These are phyloP conservation scores for Clinocottus analis DNA, from an alignment of 2,113 vertebrate genomes.

Conservation along the genomic window DNA sequence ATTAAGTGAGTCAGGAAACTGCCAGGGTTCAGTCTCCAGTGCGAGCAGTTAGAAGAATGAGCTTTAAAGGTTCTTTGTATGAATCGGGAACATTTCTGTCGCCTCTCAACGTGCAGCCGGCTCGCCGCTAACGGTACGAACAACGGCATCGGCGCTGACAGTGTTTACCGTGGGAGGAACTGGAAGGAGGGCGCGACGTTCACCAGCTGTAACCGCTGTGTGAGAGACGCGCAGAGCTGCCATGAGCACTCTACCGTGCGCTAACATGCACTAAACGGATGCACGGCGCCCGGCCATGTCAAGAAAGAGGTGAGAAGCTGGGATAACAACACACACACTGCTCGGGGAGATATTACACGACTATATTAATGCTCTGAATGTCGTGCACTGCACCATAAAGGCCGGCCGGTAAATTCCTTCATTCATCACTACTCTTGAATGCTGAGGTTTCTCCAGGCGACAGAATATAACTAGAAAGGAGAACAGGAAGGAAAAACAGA, in stretches of 20 bases:
- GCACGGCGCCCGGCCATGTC: not conserved
- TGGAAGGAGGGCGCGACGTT: not conserved
- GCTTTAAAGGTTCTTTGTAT: not conserved
- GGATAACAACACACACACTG: too few relatives aligned
- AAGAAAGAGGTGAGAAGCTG: too few relatives aligned
- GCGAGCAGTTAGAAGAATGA: not conserved
- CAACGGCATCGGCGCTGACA: too few relatives aligned
- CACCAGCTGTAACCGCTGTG: not conserved
- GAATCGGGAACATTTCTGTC: not conserved
- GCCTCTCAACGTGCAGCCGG: not conserved
- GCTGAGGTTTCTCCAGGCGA: not conserved
- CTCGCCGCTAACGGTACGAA: not conserved
- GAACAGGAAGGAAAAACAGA: not conserved
- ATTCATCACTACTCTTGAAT: not conserved
- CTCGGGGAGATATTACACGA: too few relatives aligned
- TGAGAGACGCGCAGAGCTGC: not conserved
- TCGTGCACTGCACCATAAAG: not conserved
- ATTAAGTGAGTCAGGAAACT: constrained; percentile 6
- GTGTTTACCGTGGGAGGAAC: too few relatives aligned
- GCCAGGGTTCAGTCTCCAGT: constrained; percentile 23
- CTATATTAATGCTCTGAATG: not conserved
- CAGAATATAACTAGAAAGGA: not conserved
- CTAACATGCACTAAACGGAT: not conserved
- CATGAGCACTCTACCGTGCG: not conserved
- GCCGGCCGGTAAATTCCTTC: constrained; percentile 6